Base-by-base conservation (phyloP, 2,113 vertebrate species). In the Corvus moneduloides region DNA sequence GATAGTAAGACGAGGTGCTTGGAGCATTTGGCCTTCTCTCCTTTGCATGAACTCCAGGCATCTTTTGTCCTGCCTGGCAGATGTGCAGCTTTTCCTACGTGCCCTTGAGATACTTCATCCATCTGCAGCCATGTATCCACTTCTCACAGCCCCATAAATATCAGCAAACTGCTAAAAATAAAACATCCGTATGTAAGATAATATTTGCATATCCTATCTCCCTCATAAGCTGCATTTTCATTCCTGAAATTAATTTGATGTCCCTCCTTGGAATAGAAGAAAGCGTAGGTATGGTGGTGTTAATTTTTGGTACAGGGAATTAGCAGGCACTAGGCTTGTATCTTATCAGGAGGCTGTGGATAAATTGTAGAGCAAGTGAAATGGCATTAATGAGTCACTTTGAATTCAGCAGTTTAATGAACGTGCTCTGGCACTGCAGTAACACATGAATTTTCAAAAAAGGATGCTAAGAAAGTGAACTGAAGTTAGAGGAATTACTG, bases 81-180 rank as follows among this genome's bases (percentile, higher is more conserved):
- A 73, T 39, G 21, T 19, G 37, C 64, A 44, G 12, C 27, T 68
- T 67, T 86, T 80, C 33, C 23, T 68, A 37, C 30, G 7, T 32
- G 16, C 22, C 54, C 10, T 19, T 64, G 67, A 28, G 67, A 24
- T 89, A 5, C 10, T 87, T 92, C 75, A 61, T 90, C 61, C 24
- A 61, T 1, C 72, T n/a, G 32, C 59, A 66, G 51, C 51, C n/a
- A 1, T 10, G 3, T 20, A 35, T 28, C 76, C 16, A 4, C 46
- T 85, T 80, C 56, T 89, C 56, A 8, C 28, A 66, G 51, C 39
- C 27, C 59, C 62, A 39, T n/a, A 87, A 87, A 64, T 46, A 54
- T 32, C 82, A 44, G 55, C 3, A 17, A 64, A 49, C n/a, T 56
- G 32, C 89, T 84, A 49, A 91, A 94, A 95, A 92, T 84, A 87